Conservation (phyloP, 2,113 vertebrate genomes). For the Hypocryptadius cinnamomeus region DNA sequence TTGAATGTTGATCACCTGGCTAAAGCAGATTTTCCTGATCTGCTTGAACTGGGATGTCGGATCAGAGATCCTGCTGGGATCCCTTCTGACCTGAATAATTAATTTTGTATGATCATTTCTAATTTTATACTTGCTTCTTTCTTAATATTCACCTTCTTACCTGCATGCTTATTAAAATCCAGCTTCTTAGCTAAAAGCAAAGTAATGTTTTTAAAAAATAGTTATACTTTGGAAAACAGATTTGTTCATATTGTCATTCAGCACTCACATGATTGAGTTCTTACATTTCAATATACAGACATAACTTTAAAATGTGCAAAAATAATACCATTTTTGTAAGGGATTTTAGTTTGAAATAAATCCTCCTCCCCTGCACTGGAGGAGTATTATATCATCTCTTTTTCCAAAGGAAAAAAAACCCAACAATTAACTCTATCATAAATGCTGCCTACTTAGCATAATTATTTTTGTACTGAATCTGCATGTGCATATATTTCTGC, state of each 20-base stretch:
- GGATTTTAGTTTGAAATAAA: not conserved
- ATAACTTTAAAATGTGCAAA: not conserved
- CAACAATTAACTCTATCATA: not conserved
- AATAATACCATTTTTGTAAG: not conserved
- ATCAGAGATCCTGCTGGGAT: not conserved
- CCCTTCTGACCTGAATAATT: not conserved
- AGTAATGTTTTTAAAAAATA: not conserved
- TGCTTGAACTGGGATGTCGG: not conserved
- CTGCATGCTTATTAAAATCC: not conserved
- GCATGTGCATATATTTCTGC: not conserved
- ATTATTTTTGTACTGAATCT: slow-evolving; percentile 12
- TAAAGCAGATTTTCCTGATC: not conserved
- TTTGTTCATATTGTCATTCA: not conserved
- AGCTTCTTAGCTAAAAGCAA: not conserved
- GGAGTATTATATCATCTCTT: not conserved
- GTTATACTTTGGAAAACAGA: not conserved
- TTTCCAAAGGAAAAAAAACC: not conserved
- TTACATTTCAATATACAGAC: not conserved
- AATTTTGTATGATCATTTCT: not conserved
- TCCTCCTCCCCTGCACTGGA: not conserved
- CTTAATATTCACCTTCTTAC: not conserved
- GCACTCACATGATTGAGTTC: not conserved
- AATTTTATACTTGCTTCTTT: not conserved
- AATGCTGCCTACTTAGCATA: not conserved
- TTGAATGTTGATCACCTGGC: not conserved